Evolutionary conservation across 2,113 vertebrate species (phyloP), one percentile per base, ranked within the genome.

Genomic region (Pelusios castaneus): DNA sequence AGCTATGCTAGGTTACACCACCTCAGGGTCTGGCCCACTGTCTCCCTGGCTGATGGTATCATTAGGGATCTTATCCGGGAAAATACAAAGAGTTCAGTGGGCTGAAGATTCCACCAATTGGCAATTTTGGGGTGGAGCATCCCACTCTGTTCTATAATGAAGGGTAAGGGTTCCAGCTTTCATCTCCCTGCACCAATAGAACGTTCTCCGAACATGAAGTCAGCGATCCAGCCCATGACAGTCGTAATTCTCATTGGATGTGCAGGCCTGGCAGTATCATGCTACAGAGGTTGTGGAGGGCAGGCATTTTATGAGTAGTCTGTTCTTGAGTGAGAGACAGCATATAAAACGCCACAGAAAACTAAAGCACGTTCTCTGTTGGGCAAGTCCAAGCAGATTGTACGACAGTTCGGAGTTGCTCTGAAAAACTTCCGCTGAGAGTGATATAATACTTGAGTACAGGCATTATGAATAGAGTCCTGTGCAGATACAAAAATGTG

Each of bases 41-140:
- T 38, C 63, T n/a, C 63, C 34, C 34, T 38, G 34, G 29, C 34
- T 19, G 60, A 16, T 67, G 63, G 63, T 22, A 70, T 70, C 19
- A 70, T 38, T 19, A 70, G 63, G n/a, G n/a, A 70, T 34, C 17
- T 6, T 70, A 38, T 11, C 0, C n/a, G n/a, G 25, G 79, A 94
- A 52, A 13, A 75, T 41, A 43, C 13, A 34, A 29, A n/a, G 9
- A 8, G 9, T 0, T 78, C 12, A 38, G 1, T 13, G 16, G 21
- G 2, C 2, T 56, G 41, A 83, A 78, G 12, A 0, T 63, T 92
- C 87, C 24, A 10, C 34, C 52, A 70, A 6, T 84, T 89, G 84
- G 78, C 0, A 0, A 6, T 76, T 14, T 2, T 51, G 31, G 14
- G 24, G 54, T 27, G 63, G 9, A 88, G 10, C 76, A 58, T 0